These are phyloP conservation scores for Cydia strobilella DNA, from an alignment of 1,140 invertebrate genomes.

Conservation along the genomic window DNA sequence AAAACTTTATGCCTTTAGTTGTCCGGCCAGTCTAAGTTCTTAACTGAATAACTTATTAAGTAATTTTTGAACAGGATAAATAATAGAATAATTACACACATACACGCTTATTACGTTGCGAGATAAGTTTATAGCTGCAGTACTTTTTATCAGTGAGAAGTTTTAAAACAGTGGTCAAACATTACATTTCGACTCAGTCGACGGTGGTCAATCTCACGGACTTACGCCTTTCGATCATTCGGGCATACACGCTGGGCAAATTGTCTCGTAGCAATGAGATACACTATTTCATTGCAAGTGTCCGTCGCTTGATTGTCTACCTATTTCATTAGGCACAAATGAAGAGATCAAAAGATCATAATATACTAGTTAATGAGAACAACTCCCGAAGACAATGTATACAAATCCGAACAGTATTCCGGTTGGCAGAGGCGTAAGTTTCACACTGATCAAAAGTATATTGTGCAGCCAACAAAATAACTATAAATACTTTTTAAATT, in stretches of 20 bases:
- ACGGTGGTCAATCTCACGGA: too few relatives aligned
- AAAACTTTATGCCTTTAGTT: conserved; percentile 37
- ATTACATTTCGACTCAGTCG: background rate
- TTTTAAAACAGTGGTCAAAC: background rate
- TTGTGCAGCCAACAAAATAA: conserved; percentile 40
- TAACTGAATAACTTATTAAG: conserved; percentile 57
- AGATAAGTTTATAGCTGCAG: conserved; percentile 49
- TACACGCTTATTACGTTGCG: conserved; percentile 72
- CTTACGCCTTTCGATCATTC: too few relatives aligned
- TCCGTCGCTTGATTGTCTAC: too few relatives aligned
- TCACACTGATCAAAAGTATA: conserved; percentile 40
- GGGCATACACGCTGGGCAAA: too few relatives aligned
- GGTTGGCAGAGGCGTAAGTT: background rate
- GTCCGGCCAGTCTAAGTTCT: conserved; percentile 67
- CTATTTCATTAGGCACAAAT: too few relatives aligned
- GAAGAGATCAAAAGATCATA: too few relatives aligned
- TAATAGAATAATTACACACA: conserved; percentile 67
- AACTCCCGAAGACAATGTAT: background rate
- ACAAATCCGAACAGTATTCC: too few relatives aligned
- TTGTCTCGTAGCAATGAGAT: too few relatives aligned
- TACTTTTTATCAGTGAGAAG: conserved; percentile 36
- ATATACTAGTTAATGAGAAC: background rate
- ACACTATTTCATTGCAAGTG: too few relatives aligned
- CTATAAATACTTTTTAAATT: conserved; percentile 65
- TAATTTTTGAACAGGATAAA: conserved; percentile 60